Percentiles rank a stretch among this genome's conserved stretches.
These are phyloP conservation scores for Semibalanus balanoides DNA, from an alignment of 1,140 invertebrate genomes.

Conservation along the genomic window DNA sequence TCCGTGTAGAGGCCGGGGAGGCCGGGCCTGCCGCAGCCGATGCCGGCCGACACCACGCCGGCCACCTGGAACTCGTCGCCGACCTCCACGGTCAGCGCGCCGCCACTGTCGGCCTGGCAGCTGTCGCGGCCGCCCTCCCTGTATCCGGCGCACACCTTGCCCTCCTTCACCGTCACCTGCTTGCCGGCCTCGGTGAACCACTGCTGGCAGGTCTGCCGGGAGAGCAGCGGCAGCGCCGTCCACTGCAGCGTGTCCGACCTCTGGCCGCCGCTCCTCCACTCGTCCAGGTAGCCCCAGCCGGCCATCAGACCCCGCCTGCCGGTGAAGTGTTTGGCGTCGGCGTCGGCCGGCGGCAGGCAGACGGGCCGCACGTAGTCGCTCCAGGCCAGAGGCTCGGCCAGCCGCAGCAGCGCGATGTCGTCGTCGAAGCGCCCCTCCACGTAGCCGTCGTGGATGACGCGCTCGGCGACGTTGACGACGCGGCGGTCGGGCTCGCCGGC, in stretches of 20 bases:
- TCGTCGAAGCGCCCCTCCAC: slow-evolving; percentile 13
- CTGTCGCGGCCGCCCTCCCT: slow-evolving; percentile 62
- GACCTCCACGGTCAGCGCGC: slow-evolving; percentile 20
- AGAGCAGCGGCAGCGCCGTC: slow-evolving; percentile 9
- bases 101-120: slow-evolving; percentile 23
- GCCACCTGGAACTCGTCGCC: neutral
- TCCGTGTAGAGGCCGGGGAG: neutral
- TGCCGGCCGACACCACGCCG: neutral
- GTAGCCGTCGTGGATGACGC: no score
- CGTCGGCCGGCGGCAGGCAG: slow-evolving; percentile 12
- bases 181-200: no score
- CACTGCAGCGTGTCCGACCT: slow-evolving; percentile 11
- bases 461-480: no score
- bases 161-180: no score
- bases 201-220: no score
- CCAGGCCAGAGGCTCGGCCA: slow-evolving; percentile 9
- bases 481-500: no score
- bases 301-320: slow-evolving; percentile 14
- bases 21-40: no score
- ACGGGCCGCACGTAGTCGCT: slow-evolving; percentile 11
- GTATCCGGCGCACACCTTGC: slow-evolving; percentile 24
- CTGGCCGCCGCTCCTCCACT: neutral
- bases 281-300: slow-evolving; percentile 23
- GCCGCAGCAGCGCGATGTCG: slow-evolving; percentile 26
- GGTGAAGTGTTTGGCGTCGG: slow-evolving; percentile 8